phyloP scores from a whole-genome alignment of 2,797 vertebrate species.

The Pseudotriccus pelzelni region DNA sequence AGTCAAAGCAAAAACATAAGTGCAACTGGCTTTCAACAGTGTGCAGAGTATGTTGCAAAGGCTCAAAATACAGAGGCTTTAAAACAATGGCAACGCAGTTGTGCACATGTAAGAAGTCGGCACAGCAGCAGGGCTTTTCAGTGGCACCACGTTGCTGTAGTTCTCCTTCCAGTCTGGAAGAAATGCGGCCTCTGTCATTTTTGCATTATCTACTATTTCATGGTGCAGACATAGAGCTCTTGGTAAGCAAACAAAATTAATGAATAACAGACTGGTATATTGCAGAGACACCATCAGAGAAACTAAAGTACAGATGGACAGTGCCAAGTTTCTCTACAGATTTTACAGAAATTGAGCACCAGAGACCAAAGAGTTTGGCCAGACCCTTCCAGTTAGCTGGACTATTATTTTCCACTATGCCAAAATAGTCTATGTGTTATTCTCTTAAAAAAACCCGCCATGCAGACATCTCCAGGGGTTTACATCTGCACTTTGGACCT shows the following conservation, averaged over 20 bases:
- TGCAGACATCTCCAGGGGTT: background rate
- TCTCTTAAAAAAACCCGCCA: background rate
- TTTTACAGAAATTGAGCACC: background rate
- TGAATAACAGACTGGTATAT: background rate
- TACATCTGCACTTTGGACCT: background rate
- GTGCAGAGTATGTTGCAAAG: background rate
- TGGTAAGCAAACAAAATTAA: background rate
- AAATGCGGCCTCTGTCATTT: background rate
- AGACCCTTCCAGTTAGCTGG: background rate
- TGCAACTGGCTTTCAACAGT: background rate
- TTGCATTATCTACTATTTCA: background rate
- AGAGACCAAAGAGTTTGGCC: background rate
- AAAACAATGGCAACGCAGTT: background rate
- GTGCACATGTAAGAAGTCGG: background rate
- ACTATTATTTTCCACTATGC: background rate
- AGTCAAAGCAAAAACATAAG: background rate
- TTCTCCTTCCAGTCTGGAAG: background rate
- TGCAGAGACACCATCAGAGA: background rate
- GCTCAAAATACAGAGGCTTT: background rate
- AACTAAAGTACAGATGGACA: background rate
- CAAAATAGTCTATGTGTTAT: background rate
- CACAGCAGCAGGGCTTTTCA: background rate
- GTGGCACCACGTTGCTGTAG: background rate
- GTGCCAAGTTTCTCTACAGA: background rate
- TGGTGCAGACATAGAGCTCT: background rate